These are phyloP conservation scores for Labeo rohita DNA, from an alignment of 2,113 vertebrate species.

Conservation along the genomic window DNA sequence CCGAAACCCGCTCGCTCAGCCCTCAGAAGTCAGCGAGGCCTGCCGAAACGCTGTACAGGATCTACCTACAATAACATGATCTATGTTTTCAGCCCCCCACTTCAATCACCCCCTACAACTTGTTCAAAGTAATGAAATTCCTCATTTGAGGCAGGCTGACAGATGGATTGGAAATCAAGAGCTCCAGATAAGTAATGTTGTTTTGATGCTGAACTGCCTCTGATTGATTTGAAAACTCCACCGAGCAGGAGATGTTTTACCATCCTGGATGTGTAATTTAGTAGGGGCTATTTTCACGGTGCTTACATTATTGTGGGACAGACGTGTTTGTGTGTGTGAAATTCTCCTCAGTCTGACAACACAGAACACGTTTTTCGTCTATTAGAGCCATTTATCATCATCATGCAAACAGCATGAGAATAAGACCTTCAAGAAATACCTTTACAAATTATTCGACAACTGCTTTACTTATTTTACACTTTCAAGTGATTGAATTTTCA, in stretches of 20 bases:
- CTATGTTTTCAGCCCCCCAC: constrained; percentile 75
- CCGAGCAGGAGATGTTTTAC: constrained; percentile 65
- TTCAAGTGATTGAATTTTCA: constrained; percentile 33
- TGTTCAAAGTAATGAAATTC: constrained; percentile 82
- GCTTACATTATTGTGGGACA: constrained; percentile 5
- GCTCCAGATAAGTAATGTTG: constrained; percentile 80
- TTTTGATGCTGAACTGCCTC: constrained; percentile 76
- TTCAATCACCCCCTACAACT: constrained; percentile 61
- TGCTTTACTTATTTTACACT: constrained; percentile 27
- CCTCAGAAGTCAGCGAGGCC: constrained; percentile 54
- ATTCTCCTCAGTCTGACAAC: not conserved
- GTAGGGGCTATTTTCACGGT: constrained; percentile 36
- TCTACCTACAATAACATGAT: constrained; percentile 77
- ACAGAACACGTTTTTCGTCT: not conserved
- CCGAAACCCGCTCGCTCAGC: not conserved
- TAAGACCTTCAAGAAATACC: constrained; percentile 30
- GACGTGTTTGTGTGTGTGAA: not conserved
- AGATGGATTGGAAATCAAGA: constrained; percentile 82
- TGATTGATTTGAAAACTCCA: constrained; percentile 79
- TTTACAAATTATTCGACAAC: not conserved
- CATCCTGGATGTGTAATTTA: constrained; percentile 56
- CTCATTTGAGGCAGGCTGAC: constrained; percentile 76
- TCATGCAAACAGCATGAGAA: constrained; percentile 4
- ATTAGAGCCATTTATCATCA: constrained; percentile 21
- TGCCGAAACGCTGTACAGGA: constrained; percentile 67